Base-by-base conservation (phyloP, 2,888 invertebrate species). In the Idaea biselata region DNA sequence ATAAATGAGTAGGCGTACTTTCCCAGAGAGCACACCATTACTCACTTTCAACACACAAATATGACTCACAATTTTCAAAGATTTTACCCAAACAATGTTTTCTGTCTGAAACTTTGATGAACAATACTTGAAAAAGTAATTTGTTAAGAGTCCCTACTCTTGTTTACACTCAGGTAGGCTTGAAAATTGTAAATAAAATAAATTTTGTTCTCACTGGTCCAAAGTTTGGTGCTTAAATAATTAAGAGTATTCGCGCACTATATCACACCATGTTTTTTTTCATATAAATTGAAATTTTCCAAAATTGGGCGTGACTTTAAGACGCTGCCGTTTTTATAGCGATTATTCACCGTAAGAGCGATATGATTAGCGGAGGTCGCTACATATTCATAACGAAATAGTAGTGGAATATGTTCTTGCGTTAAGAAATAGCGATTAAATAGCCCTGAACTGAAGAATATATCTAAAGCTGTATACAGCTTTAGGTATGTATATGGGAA, bases 61-160 rank as follows among this genome's bases (percentile, higher is more conserved):
- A 44, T 44, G 44, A 8, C 8, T 44, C 44, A 44, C 44, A 14
- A 44, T 44, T 25, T 14, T 14, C 11, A 44, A 44, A 44, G 14
- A 14, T 44, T 44, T 44, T 33, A 14, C 14, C 44, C 44, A 44
- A 44, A 44, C 44, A 44, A 44, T 44, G 44, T 44, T 44, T 44
- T 44, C 44, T 44, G 8, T 11, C 44, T 44, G 44, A 44, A 44
- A 44, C 44, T 44, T 44, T 44, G 44, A 44, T 44, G 44, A 44
- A 44, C 44, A 44, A 44, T 44, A 44, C 44, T 44, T 44, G 44
- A 44, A 44, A 44, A 44, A 44, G 44, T 44, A 44, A 44, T 44
- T 44, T 44, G 44, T 44, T 44, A 44, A 44, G 44, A 44, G 44
- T 44, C 44, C 14, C 44, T 6, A 44, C 44, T 44, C 44, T 44